Conservation (phyloP, 2,113 vertebrate genomes). For the Glareola pratincola region DNA sequence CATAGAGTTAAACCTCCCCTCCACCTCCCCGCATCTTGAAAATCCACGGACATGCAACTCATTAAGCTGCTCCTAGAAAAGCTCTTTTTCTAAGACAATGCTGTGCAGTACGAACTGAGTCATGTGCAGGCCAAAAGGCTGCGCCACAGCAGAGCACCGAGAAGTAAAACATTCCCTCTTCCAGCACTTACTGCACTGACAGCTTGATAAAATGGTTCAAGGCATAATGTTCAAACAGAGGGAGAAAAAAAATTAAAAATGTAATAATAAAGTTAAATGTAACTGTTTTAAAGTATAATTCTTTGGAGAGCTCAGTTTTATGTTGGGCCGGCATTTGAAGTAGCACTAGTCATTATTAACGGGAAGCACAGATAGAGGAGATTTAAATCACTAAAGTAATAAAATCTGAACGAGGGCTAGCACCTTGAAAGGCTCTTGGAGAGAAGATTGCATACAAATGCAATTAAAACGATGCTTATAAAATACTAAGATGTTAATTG, state of each 20-base stretch:
- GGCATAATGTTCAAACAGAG: slow-evolving; percentile 75
- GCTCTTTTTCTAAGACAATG: background rate
- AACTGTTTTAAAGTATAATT: slow-evolving; percentile 81
- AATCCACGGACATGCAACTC: background rate
- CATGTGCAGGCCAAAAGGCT: slow-evolving; percentile 29
- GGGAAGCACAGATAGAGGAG: slow-evolving; percentile 79
- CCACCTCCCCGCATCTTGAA: background rate
- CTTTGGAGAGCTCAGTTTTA: slow-evolving; percentile 79
- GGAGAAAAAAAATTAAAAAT: slow-evolving; percentile 71
- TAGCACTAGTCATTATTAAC: slow-evolving; percentile 81
- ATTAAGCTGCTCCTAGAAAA: background rate
- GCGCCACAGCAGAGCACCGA: background rate
- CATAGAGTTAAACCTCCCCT: background rate
- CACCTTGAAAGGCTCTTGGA: slow-evolving; percentile 85
- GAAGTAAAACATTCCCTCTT: slow-evolving; percentile 60
- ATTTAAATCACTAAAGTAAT: slow-evolving; percentile 85
- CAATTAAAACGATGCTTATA: slow-evolving; percentile 88
- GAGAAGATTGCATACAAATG: slow-evolving; percentile 84
- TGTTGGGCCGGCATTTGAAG: slow-evolving; percentile 78
- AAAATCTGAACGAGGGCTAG: slow-evolving; percentile 79
- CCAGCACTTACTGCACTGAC: slow-evolving; percentile 61
- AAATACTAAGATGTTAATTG: slow-evolving; percentile 90
- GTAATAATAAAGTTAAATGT: slow-evolving; percentile 83
- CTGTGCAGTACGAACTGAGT: background rate
- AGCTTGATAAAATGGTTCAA: slow-evolving; percentile 74